Evolutionary conservation across 2,797 vertebrate genomes (phyloP), one percentile per base, ranked within the genome.

Genomic region (Lagocephalus sceleratus): DNA sequence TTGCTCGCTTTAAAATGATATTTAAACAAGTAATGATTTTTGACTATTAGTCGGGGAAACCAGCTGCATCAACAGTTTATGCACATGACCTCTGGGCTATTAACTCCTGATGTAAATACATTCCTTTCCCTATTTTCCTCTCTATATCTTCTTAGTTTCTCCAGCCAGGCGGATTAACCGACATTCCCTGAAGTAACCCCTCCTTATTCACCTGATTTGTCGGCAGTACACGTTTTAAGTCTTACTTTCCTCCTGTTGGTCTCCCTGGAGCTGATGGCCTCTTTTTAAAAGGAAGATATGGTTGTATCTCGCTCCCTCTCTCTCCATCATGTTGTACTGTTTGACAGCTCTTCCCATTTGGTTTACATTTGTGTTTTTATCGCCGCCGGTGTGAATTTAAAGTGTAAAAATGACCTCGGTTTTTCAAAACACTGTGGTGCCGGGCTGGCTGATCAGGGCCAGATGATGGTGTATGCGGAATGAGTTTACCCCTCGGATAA

Each of bases 151-250:
- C 59, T 54, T 59, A 15, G 45, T 44, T 19, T 63, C 58, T 51
- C 35, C 57, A 66, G 75, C 67, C 47, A 17, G 55, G 23, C 74
- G 60, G 66, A 77, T 82, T 85, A 84, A 66, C 71, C 55, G 12
- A 54, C 62, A 69, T 71, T 76, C 68, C 75, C 66, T 26, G 35
- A 68, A 66, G 76, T 73, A 75, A 82, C 83, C 66, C 60, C 45
- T 44, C 74, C 65, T 63, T 60, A 73, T 71, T 61, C 66, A 76
- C 70, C 60, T 84, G 75, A 86, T 83, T 84, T 80, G 77, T 68
- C 54, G 52, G 57, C 57, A 73, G 52, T 59, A 70, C 68, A 60
- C 49, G 16, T 79, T 71, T 82, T 65, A 76, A 74, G 69, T 84
- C 73, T 79, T 57, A 59, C 68, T 76, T 63, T 75, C 64, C 61